These are phyloP conservation scores for Hypomecis atomaria DNA, from an alignment of 2,888 invertebrate genomes.

Conservation along the genomic window DNA sequence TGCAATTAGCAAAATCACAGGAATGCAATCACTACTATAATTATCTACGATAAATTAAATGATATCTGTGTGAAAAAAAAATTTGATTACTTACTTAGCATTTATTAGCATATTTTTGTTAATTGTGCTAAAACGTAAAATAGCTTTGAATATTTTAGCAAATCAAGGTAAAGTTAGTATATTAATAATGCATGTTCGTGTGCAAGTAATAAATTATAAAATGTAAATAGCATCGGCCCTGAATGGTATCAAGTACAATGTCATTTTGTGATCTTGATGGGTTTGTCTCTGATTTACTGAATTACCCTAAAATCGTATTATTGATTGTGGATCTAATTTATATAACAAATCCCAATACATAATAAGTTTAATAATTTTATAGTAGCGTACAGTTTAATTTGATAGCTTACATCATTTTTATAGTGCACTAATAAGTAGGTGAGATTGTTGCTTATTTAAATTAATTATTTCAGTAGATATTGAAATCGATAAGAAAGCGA, in stretches of 20 bases:
- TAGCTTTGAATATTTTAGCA: conserved; percentile 2
- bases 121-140: neutral
- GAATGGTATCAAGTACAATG: conserved; percentile 15
- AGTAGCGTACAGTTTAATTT: no score
- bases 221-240: conserved; percentile 10
- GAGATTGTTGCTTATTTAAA: no score
- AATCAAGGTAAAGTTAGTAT: conserved; percentile 9
- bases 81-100: neutral
- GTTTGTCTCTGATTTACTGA: no score
- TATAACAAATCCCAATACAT: no score
- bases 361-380: no score
- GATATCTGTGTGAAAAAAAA: neutral
- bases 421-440: no score
- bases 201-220: conserved; percentile 1
- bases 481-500: no score
- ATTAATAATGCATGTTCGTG: conserved; percentile 3
- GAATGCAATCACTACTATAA: neutral
- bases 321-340: no score
- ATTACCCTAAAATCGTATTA: no score
- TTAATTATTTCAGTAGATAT: no score
- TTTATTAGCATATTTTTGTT: conserved; percentile 6
- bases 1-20: neutral
- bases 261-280: neutral
- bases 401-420: no score
- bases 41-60: conserved; percentile 10